Evolutionary conservation across 2,797 vertebrate genomes (phyloP).

Genomic region (Diplodus sargus): DNA sequence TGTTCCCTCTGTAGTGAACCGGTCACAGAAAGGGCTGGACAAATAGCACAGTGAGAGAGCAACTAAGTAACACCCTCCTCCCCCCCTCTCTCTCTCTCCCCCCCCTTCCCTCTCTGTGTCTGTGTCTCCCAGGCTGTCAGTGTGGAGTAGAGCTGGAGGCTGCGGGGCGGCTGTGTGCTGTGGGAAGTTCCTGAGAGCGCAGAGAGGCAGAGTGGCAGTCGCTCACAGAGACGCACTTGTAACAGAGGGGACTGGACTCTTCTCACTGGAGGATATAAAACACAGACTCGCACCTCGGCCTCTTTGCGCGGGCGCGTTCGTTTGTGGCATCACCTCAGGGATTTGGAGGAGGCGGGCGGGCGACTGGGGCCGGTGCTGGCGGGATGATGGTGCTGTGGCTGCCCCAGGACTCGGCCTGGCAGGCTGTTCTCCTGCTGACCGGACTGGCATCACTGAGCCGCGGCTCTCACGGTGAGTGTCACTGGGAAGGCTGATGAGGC

Average conservation of each 20-base stretch:
- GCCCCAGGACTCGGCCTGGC: constrained; percentile 68
- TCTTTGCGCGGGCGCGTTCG: constrained; percentile 37
- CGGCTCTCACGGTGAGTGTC: constrained; percentile 77
- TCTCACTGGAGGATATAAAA: constrained; percentile 56
- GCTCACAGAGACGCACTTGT: constrained; percentile 54
- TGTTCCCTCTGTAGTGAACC: constrained; percentile 82
- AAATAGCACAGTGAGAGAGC: constrained; percentile 80
- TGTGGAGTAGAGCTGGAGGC: constrained; percentile 77
- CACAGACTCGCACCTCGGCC: constrained; percentile 44
- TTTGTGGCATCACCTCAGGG: constrained; percentile 68
- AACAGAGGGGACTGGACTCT: constrained; percentile 31
- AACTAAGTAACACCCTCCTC: constrained; percentile 86
- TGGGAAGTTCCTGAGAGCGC: constrained; percentile 73
- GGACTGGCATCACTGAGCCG: constrained; percentile 72
- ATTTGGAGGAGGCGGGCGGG: constrained; percentile 60
- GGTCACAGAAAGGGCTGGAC: constrained; percentile 81
- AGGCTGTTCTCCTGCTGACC: constrained; percentile 71
- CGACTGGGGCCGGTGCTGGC: constrained; percentile 26
- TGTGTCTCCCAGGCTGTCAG: constrained; percentile 82
- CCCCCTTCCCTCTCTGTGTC: constrained; percentile 63
- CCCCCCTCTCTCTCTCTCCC: constrained; percentile 55
- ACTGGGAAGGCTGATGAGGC: background rate
- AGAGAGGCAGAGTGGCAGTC: constrained; percentile 51
- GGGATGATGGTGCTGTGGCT: constrained; percentile 65
- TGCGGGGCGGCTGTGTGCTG: constrained; percentile 65